phyloP scores from a whole-genome alignment of 2,113 vertebrate genomes.

The Marmota monax region DNA sequence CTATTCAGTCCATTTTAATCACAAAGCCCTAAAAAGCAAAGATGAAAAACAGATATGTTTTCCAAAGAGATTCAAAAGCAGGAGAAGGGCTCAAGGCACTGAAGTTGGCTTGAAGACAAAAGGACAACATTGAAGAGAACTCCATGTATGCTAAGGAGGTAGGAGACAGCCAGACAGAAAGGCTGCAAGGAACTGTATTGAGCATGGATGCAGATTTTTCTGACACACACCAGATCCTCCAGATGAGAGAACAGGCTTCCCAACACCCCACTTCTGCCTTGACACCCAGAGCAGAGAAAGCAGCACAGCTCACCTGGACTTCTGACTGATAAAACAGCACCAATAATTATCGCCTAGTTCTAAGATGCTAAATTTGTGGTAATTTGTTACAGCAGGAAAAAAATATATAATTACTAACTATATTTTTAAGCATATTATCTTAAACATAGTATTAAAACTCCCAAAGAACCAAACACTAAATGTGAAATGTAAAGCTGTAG shows the following conservation, averaged over 20 bases:
- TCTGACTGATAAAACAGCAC: background rate
- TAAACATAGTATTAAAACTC: background rate
- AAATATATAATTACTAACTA: background rate
- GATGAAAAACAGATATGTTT: background rate
- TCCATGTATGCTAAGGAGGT: background rate
- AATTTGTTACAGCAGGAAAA: background rate
- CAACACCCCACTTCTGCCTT: background rate
- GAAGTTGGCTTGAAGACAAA: background rate
- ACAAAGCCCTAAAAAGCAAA: constrained; percentile 31
- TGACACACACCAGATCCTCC: background rate
- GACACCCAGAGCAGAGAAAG: background rate
- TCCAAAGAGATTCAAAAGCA: background rate
- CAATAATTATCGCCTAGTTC: background rate
- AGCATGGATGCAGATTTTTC: background rate
- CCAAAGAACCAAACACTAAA: background rate
- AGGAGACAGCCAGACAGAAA: background rate
- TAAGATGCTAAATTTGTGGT: background rate
- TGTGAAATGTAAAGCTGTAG: background rate
- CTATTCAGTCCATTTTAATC: background rate
- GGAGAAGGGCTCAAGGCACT: background rate
- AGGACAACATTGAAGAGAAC: background rate
- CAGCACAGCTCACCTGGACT: background rate
- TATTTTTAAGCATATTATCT: background rate
- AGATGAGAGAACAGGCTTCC: background rate
- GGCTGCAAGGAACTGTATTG: background rate